phyloP scores from a whole-genome alignment of 2,797 vertebrate species.

The Australoheros facetus region DNA sequence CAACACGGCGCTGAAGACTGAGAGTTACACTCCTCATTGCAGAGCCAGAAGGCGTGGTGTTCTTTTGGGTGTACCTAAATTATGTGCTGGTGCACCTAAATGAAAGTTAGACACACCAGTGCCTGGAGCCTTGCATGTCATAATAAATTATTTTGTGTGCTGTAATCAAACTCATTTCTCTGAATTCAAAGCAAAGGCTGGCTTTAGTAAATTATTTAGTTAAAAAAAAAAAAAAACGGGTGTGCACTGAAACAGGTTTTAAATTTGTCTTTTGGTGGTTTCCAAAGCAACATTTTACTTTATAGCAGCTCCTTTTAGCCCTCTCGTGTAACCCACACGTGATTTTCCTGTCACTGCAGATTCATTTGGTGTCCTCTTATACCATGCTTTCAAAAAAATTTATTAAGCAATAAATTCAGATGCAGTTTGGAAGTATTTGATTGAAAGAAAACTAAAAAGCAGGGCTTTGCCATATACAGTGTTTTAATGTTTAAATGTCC shows the following conservation, averaged over 20 bases:
- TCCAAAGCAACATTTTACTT: background rate
- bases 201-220: background rate
- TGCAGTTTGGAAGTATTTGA: background rate
- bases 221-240: background rate
- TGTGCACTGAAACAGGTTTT: background rate
- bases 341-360: background rate
- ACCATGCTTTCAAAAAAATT: background rate
- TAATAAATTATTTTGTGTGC: background rate
- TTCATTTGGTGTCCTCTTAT: background rate
- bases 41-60: background rate
- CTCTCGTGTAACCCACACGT: background rate
- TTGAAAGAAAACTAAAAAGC: background rate
- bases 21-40: background rate
- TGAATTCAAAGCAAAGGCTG: background rate
- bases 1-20: background rate
- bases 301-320: background rate
- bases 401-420: background rate
- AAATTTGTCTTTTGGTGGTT: background rate
- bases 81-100: background rate
- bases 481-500: background rate
- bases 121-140: background rate
- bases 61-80: background rate
- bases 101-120: background rate
- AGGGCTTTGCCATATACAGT: background rate
- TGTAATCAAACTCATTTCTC: conserved; percentile 13